Evolutionary conservation across 1,140 invertebrate genomes (phyloP), one percentile per base, ranked within the genome.

Genomic region (Drosophila nannoptera): DNA sequence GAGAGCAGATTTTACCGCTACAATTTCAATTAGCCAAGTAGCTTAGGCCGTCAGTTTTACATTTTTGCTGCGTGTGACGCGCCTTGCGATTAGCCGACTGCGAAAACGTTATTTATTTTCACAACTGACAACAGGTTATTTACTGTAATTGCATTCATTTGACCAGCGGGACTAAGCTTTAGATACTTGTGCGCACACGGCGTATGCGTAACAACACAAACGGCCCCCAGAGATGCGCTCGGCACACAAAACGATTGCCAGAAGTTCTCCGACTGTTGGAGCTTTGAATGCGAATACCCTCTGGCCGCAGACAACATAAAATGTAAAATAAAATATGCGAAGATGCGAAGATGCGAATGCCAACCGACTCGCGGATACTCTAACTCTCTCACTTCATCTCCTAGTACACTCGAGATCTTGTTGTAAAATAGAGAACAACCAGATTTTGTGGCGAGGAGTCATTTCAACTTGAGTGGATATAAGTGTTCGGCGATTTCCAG

Each of bases 401-500:
- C 22, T 2, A 16, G 6, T 16, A 33, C 35, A 16, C n/a, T 36
- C 14, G 2, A 12, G 5, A n/a, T 12, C 40, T 7, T 43, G 12
- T 6, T 14, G 46, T 32, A 29, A 35, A 2, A 5, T 61, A 12
- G 6, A 16, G 38, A 9, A 22, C n/a, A 6, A 53, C 53, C 29
- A 11, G 22, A 74, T 68, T 68, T 76, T 63, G 66, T 53, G 65
- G 65, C 76, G 62, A 84, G 81, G 62, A 84, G 81, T 61, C 80
- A 84, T 83, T 80, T 63, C n/a, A 83, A 71, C 76, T 86, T 83
- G 65, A 83, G 80, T 83, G 76, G 80, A 76, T 78, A 73, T 84
- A 84, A 83, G 78, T 65, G 80, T 62, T 75, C 7, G 29, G 69
- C 32, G 16, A 72, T 61, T 68, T 58, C 56, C 9, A 36, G 64